These are phyloP conservation scores for Atta colombica DNA, from an alignment of 1,140 invertebrate genomes.

Conservation along the genomic window DNA sequence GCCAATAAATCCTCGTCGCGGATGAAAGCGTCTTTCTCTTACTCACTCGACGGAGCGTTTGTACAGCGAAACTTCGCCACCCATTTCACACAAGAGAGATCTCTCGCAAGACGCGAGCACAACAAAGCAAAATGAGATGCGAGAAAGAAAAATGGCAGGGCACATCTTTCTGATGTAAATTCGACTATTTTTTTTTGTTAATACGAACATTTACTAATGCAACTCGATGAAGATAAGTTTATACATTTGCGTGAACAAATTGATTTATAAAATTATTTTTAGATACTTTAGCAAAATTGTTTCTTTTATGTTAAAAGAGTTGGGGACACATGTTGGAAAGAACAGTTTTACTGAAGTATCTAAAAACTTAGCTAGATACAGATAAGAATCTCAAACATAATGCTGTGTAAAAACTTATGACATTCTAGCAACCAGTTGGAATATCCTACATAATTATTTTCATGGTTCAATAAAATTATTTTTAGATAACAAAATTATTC, in stretches of 20 bases:
- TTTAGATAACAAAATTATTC: no score
- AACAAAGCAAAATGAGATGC: conserved; percentile 61
- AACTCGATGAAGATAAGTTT: neutral
- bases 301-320: neutral
- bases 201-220: neutral
- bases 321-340: no score
- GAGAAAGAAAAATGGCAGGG: conserved; percentile 22
- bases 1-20: conserved; percentile 69
- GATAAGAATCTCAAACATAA: no score
- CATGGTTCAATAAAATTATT: no score
- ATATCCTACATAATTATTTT: no score
- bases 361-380: no score
- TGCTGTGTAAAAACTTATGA: no score
- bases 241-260: neutral
- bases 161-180: neutral
- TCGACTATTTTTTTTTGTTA: conserved; percentile 17
- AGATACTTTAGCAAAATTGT: no score
- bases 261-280: neutral
- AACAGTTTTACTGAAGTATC: no score
- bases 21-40: conserved; percentile 64
- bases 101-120: conserved; percentile 18
- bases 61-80: conserved; percentile 2
- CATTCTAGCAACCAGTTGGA: no score
- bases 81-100: conserved; percentile 15
- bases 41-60: conserved; percentile 13